Percentiles rank a stretch among this genome's conserved stretches.
These are phyloP conservation scores for Orthosia incerta DNA, from an alignment of 2,888 invertebrate genomes.

Conservation along the genomic window DNA sequence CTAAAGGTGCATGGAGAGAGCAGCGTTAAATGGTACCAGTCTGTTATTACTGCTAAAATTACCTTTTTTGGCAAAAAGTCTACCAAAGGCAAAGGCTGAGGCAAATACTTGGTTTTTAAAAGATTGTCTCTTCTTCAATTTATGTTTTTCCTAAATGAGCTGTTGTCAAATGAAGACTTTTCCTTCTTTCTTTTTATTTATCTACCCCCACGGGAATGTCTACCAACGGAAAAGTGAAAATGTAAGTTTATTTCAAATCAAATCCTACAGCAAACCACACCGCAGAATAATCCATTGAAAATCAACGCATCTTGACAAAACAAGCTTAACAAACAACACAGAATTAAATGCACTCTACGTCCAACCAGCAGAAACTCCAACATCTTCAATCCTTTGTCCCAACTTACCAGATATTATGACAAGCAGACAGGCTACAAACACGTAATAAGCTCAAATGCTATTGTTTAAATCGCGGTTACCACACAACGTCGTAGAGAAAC, in stretches of 20 bases:
- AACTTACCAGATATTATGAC: constrained; percentile 63
- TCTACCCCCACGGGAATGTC: neutral
- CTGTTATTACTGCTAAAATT: neutral
- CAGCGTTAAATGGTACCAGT: too few relatives aligned
- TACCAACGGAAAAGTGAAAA: neutral
- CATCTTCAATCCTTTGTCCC: constrained; percentile 64
- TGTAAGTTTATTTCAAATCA: neutral
- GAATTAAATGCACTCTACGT: constrained; percentile 52
- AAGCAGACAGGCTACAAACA: constrained; percentile 65
- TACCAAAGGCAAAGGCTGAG: neutral
- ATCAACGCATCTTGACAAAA: constrained; percentile 45
- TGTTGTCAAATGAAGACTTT: neutral
- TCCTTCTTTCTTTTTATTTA: neutral
- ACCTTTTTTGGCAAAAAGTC: neutral
- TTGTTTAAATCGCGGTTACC: constrained; percentile 76
- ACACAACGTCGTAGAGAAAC: constrained; percentile 53
- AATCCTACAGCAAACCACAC: neutral
- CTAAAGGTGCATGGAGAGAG: too few relatives aligned
- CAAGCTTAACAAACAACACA: constrained; percentile 36
- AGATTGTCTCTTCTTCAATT: neutral
- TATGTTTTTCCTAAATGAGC: neutral
- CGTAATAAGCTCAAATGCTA: constrained; percentile 77
- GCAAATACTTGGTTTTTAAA: neutral
- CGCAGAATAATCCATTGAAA: constrained; percentile 26
- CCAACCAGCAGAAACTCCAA: constrained; percentile 51